Evolutionary conservation across 1,140 invertebrate genomes (phyloP).

Genomic region (Hylyphantes graminicola): DNA sequence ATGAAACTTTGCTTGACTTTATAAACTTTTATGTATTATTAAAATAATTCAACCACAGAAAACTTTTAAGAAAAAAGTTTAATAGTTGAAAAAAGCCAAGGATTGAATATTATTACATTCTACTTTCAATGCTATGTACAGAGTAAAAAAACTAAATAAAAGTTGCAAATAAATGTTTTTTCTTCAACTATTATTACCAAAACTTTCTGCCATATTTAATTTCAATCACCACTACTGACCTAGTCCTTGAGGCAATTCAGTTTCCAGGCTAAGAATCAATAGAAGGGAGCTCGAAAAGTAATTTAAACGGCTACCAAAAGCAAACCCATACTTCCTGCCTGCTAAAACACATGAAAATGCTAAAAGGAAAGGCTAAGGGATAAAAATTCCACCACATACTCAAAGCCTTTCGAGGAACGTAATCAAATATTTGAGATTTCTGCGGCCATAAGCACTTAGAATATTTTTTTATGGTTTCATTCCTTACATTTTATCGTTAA

Average conservation of each 20-base stretch:
- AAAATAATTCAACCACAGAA: no score
- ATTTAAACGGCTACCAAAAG: constrained; percentile 14
- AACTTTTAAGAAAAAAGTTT: no score
- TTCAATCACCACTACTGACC: neutral
- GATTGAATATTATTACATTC: no score
- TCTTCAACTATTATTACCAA: no score
- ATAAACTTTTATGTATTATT: no score
- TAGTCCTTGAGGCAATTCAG: neutral
- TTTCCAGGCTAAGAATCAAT: constrained; percentile 1
- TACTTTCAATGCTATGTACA: no score
- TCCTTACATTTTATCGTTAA: neutral
- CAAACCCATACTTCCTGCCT: constrained; percentile 12
- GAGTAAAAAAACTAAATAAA: no score
- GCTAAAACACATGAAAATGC: neutral
- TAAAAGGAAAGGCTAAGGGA: constrained; percentile 4
- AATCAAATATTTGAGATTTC: constrained; percentile 38
- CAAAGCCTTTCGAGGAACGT: constrained; percentile 12
- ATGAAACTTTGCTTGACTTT: no score
- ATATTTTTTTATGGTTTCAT: neutral
- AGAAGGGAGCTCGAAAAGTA: constrained; percentile 29
- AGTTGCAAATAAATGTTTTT: no score
- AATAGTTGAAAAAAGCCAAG: no score
- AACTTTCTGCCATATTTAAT: neutral
- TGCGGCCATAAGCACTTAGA: constrained; percentile 20
- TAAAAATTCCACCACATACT: neutral